Evolutionary conservation across 2,888 invertebrate species (phyloP).

Genomic region (Spialia ferax): DNA sequence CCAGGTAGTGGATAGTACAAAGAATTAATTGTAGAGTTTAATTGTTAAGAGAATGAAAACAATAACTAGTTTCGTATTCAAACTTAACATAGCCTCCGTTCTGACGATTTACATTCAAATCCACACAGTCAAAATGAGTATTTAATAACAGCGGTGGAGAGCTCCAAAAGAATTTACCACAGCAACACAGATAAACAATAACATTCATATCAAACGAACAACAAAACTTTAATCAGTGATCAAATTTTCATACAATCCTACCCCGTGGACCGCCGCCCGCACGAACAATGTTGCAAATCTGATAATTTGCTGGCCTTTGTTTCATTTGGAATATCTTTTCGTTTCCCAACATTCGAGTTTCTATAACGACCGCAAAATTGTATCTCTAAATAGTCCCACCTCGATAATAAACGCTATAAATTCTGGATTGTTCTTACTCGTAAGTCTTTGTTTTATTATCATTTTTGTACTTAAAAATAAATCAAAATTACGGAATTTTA

Average conservation of each 20-base stretch:
- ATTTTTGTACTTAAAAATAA: no score
- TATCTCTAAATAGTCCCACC: not conserved
- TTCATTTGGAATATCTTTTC: slow-evolving; percentile 34
- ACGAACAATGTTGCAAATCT: slow-evolving; percentile 38
- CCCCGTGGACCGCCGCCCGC: slow-evolving; percentile 16
- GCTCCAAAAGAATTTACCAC: not conserved
- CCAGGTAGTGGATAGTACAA: no score
- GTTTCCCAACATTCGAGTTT: slow-evolving; percentile 27
- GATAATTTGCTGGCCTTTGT: slow-evolving; percentile 39
- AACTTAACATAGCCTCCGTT: no score
- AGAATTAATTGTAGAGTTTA: no score
- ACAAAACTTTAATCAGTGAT: slow-evolving; percentile 37
- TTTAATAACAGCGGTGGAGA: not conserved
- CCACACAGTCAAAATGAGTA: no score
- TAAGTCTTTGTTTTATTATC: slow-evolving; percentile 63
- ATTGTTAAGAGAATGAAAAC: no score
- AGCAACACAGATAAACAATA: slow-evolving; percentile 2
- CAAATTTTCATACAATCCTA: slow-evolving; percentile 36
- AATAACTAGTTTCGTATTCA: no score
- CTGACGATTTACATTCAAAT: no score
- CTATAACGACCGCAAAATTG: slow-evolving; percentile 20
- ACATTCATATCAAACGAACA: slow-evolving; percentile 19
- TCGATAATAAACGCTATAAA: not conserved
- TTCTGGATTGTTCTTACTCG: not conserved
- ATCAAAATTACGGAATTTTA: no score